Evolutionary conservation across 2,797 vertebrate genomes (phyloP).

Genomic region (Sandelia bainsii): DNA sequence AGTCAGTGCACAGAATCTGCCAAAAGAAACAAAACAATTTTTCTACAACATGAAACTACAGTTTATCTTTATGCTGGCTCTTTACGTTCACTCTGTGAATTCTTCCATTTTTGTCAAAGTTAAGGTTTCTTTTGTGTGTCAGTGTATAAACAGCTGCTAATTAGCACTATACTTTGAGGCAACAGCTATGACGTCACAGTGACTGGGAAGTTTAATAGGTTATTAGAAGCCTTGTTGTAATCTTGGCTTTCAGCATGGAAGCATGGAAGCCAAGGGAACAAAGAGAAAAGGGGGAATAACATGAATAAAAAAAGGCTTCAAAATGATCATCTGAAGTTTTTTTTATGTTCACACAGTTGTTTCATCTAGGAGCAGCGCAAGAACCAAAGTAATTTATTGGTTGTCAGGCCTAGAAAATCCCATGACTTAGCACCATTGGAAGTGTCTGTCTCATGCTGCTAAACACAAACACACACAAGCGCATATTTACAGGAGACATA

Average conservation of each 20-base stretch:
- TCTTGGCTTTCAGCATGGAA: constrained; percentile 19
- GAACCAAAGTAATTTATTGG: constrained; percentile 26
- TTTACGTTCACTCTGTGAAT: not conserved
- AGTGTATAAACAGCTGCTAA: constrained; percentile 32
- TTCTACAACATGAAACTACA: not conserved
- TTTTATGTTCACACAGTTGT: constrained; percentile 33
- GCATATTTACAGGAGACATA: constrained; percentile 4
- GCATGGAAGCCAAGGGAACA: constrained; percentile 11
- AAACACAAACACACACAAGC: not conserved
- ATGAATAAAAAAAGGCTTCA: constrained; percentile 33
- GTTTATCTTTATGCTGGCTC: not conserved
- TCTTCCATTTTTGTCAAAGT: not conserved
- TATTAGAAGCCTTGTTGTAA: constrained; percentile 35
- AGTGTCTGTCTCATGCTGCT: constrained; percentile 9
- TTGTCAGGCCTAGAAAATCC: constrained; percentile 37
- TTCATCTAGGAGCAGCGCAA: constrained; percentile 19
- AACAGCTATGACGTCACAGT: constrained; percentile 27
- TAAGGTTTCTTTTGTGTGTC: not conserved
- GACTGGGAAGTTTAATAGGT: constrained; percentile 34
- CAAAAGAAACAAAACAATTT: constrained; percentile 1
- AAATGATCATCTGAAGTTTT: constrained; percentile 38
- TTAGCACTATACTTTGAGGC: constrained; percentile 20
- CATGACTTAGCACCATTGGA: constrained; percentile 11
- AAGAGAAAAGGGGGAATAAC: constrained; percentile 24
- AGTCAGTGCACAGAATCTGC: not conserved